phyloP scores from a whole-genome alignment of 2,888 invertebrate genomes.

The Cephus rjabovi region DNA sequence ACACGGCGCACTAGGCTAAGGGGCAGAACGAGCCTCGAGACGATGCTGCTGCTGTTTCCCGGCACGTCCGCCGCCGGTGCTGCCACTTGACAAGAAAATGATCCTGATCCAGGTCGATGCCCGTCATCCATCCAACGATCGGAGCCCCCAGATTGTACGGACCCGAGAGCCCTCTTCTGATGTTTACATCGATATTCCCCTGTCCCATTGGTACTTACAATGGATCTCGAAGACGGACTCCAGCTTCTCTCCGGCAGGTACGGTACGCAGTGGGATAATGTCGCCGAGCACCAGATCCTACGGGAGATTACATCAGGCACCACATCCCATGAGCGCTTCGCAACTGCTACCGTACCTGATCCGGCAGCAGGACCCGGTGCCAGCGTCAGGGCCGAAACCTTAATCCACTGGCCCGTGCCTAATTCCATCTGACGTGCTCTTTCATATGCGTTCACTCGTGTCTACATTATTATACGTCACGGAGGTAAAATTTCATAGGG shows the following conservation, averaged over 20 bases:
- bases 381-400: slow-evolving; percentile 40
- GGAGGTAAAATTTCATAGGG: slow-evolving; percentile 27
- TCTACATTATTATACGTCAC: slow-evolving; percentile 41
- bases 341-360: slow-evolving; percentile 29
- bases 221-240: slow-evolving; percentile 1
- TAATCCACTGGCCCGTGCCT: slow-evolving; percentile 48
- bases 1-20: slow-evolving; percentile 15
- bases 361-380: slow-evolving; percentile 25
- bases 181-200: slow-evolving; percentile 24
- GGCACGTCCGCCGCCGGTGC: not conserved
- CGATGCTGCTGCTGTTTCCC: slow-evolving; percentile 28
- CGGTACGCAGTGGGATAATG: slow-evolving; percentile 17
- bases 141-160: slow-evolving; percentile 17
- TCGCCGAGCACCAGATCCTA: slow-evolving; percentile 17
- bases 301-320: slow-evolving; percentile 15
- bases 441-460: slow-evolving; percentile 37
- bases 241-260: slow-evolving; percentile 12
- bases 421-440: slow-evolving; percentile 51
- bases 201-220: slow-evolving; percentile 20
- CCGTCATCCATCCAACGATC: slow-evolving; percentile 16
- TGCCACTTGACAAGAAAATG: slow-evolving; percentile 1
- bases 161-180: slow-evolving; percentile 12
- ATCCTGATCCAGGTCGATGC: slow-evolving; percentile 20
- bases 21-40: slow-evolving; percentile 14
- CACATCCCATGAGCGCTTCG: not conserved